Base-by-base conservation (phyloP, 1,140 invertebrate species). In the Bactericera cockerelli region DNA sequence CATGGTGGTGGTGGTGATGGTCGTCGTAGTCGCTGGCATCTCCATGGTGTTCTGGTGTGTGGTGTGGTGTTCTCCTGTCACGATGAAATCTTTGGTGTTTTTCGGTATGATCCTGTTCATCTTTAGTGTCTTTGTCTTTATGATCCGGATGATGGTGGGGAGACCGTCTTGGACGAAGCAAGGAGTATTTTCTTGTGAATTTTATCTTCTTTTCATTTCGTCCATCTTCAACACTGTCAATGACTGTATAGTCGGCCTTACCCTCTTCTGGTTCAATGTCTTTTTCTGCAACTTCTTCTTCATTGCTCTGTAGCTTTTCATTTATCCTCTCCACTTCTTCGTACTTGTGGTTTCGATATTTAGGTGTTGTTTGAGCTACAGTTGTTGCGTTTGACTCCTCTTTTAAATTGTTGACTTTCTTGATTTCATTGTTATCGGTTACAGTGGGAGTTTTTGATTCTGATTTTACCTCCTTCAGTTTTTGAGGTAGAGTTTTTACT, bases 141-240 rank as follows among this genome's bases (percentile, higher is more conserved):
- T 49, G 42, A 16, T 49, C 42, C 8, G 42, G 42, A 49, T 49
- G 42, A n/a, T 49, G 42, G n/a, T 49, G 42, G n/a, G 42, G 42
- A 19, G 42, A 49, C 19, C 42, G 6, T n/a, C 28, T 4, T 49
- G 22, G n/a, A 10, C 42, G n/a, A 19, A 49, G n/a, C 8, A 49
- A 16, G 22, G 22, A 8, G n/a, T 49, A 19, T 16, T 49, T 49
- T 49, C 22, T 49, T 49, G 22, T 49, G 42, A 49, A 19, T 49
- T 49, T 49, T n/a, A 49, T 4, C 19, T 49, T 16, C 22, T 49
- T 49, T n/a, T 49, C 42, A 49, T 49, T 49, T 49, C 42, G n/a
- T 22, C 42, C 42, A 6, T 49, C 42, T 13, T 31, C 28, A 31
- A 31, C 28, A 31, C 28, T 31, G 13, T 31, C 28, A 13, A 31